phyloP scores from a whole-genome alignment of 2,113 vertebrate genomes.

The Lasiurus borealis region DNA sequence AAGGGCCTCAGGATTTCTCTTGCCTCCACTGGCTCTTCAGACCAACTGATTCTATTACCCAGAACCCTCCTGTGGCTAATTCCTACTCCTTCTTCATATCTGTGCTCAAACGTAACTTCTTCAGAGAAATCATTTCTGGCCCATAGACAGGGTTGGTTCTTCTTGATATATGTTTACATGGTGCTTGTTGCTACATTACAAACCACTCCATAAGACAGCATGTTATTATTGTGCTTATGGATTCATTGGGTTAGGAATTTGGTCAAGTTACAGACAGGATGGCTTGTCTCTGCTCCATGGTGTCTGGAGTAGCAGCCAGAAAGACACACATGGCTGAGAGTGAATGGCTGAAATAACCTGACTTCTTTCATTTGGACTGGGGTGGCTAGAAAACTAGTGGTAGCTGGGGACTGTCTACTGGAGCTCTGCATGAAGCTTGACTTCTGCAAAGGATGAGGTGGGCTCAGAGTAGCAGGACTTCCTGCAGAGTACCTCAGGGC shows the following conservation, averaged over 20 bases:
- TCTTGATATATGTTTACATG: neutral
- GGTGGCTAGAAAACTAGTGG: neutral
- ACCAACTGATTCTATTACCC: neutral
- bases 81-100: neutral
- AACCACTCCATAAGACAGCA: neutral
- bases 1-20: neutral
- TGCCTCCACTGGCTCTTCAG: neutral
- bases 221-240: neutral
- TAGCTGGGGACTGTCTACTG: neutral
- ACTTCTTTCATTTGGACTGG: neutral
- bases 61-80: neutral
- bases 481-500: neutral
- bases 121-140: neutral
- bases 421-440: neutral
- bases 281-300: neutral
- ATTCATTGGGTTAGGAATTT: neutral
- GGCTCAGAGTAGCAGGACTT: neutral
- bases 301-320: neutral
- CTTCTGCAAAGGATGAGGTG: conserved; percentile 3
- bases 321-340: neutral
- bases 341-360: neutral
- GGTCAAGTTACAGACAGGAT: neutral
- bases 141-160: neutral
- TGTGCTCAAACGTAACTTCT: neutral
- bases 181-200: neutral